Conservation (phyloP, 2,888 invertebrate species). For the Trichopria drosophilae region DNA sequence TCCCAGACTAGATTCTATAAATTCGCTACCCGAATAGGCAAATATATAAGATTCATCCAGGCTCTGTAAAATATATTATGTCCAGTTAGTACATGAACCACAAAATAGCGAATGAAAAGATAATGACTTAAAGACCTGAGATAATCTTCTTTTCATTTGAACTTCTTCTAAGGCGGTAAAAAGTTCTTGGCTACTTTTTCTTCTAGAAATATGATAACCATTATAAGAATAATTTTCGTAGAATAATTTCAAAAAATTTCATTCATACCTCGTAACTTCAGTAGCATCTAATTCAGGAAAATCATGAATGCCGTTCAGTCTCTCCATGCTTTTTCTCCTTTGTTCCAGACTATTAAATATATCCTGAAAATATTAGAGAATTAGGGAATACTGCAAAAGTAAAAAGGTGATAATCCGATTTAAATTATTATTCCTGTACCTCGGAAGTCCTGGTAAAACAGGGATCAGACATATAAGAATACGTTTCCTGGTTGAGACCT, state of each 20-base stretch:
- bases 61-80: conserved; percentile 35
- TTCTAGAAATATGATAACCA: conserved; percentile 14
- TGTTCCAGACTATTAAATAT: conserved; percentile 55
- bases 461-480: conserved; percentile 50
- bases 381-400: not conserved
- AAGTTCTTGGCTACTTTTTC: conserved; percentile 49
- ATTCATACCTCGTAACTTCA: conserved; percentile 43
- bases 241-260: not conserved
- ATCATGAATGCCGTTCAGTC: conserved; percentile 51
- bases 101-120: not conserved
- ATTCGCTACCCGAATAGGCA: conserved; percentile 37
- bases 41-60: conserved; percentile 44
- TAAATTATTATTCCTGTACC: conserved; percentile 36
- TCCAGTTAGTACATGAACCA: not conserved
- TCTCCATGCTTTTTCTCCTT: conserved; percentile 53
- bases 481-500: conserved; percentile 47
- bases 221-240: conserved; percentile 10
- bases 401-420: too few relatives aligned
- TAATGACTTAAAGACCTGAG: conserved; percentile 40
- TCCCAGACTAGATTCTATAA: conserved; percentile 38
- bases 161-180: conserved; percentile 49
- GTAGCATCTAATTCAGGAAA: conserved; percentile 43
- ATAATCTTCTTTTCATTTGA: conserved; percentile 47
- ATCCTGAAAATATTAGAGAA: conserved; percentile 42
- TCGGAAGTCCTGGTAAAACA: conserved; percentile 56